Evolutionary conservation across 2,797 vertebrate genomes (phyloP).

Genomic region (Ibycter americanus): DNA sequence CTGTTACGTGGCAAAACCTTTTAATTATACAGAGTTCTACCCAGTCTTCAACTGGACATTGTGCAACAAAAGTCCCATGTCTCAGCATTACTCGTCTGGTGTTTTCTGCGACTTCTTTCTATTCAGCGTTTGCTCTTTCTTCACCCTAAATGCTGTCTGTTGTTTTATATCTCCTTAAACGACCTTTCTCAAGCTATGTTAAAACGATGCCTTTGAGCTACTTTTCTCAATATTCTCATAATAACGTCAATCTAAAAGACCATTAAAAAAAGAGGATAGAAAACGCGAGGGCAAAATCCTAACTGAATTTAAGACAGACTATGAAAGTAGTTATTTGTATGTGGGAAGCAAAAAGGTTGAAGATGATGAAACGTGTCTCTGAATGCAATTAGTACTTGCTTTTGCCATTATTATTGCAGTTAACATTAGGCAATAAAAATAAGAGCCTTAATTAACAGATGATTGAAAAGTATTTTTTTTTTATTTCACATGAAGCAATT

Average conservation of each 20-base stretch:
- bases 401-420: not conserved
- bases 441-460: not conserved
- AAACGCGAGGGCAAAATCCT: not conserved
- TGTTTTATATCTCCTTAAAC: not conserved
- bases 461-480: not conserved
- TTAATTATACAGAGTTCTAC: not conserved
- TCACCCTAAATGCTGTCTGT: not conserved
- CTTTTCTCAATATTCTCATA: not conserved
- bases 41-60: not conserved
- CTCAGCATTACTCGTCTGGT: not conserved
- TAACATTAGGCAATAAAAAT: not conserved
- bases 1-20: rapidly evolving
- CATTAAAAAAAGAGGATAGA: not conserved
- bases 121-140: not conserved
- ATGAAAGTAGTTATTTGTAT: not conserved
- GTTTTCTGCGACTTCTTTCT: not conserved
- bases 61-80: not conserved
- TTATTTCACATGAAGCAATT: not conserved
- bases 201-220: not conserved
- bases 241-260: not conserved
- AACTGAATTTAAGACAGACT: not conserved
- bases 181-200: not conserved
- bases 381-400: not conserved
- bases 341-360: not conserved
- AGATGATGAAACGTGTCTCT: not conserved